These are phyloP conservation scores for Prionailurus viverrinus DNA, from an alignment of 2,113 vertebrate species.

Conservation along the genomic window DNA sequence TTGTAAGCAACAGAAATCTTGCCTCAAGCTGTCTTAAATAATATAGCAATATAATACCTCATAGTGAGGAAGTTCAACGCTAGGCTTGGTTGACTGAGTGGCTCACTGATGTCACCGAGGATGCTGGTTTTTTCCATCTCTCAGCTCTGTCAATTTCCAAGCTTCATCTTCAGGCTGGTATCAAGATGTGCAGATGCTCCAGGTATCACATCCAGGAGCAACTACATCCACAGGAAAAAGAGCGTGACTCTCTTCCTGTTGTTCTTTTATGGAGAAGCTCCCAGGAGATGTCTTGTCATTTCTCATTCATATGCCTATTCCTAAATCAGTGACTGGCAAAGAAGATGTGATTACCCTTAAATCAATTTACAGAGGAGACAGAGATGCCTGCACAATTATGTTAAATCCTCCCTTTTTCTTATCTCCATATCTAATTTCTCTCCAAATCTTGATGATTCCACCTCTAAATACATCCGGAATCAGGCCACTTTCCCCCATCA, in stretches of 20 bases:
- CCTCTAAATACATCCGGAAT: neutral
- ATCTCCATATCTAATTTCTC: neutral
- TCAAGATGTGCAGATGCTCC: neutral
- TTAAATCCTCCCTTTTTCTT: neutral
- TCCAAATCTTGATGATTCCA: neutral
- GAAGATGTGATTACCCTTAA: neutral
- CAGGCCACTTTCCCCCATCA: neutral
- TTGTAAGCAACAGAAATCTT: neutral
- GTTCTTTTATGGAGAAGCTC: neutral
- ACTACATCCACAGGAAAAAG: neutral
- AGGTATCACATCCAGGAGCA: neutral
- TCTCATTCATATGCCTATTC: neutral
- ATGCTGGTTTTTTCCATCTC: neutral
- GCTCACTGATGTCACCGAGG: neutral
- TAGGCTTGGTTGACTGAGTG: neutral
- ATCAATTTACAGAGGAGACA: neutral
- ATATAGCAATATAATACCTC: neutral
- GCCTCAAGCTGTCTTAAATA: neutral
- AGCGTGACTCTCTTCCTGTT: neutral
- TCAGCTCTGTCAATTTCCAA: neutral
- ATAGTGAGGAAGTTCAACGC: neutral
- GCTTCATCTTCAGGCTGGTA: neutral
- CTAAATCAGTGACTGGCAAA: neutral
- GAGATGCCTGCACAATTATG: neutral
- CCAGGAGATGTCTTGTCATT: neutral